Evolutionary conservation across 92 coral and sea anemone genomes (phyloP).

Genomic region (Blastomussa wellsi): DNA sequence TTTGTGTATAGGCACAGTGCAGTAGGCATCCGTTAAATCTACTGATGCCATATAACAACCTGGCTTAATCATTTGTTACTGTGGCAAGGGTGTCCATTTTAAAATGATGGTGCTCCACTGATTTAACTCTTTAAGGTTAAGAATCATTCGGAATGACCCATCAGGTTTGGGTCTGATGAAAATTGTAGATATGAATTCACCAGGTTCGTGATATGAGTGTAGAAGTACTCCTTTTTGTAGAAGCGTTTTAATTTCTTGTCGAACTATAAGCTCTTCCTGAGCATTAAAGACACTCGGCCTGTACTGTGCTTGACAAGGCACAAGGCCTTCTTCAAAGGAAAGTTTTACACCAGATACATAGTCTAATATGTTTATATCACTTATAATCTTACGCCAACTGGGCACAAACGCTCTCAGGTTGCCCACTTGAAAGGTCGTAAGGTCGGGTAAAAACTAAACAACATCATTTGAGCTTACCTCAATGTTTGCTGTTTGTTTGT

Average conservation of each 20-base stretch:
- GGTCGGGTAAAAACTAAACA: constrained; percentile 41
- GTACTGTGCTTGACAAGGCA: constrained; percentile 36
- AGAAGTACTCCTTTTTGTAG: constrained; percentile 30
- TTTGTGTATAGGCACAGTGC: no score
- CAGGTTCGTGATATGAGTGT: constrained; percentile 45
- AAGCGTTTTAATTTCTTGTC: constrained; percentile 47
- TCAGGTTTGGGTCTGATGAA: constrained; percentile 46
- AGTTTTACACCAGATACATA: constrained; percentile 48
- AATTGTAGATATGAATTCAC: constrained; percentile 14
- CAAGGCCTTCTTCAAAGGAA: constrained; percentile 35
- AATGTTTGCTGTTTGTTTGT: constrained; percentile 44
- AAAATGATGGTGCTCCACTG: constrained; percentile 50
- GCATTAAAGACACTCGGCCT: constrained; percentile 16
- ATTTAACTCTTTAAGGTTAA: constrained; percentile 43
- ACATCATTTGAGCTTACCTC: no score
- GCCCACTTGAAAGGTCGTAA: constrained; percentile 53
- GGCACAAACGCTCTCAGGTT: constrained; percentile 42
- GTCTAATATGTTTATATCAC: constrained; percentile 42
- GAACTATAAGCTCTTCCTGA: constrained; percentile 38
- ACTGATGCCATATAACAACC: constrained; percentile 51
- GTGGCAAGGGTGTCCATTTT: constrained; percentile 61
- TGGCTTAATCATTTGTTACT: constrained; percentile 37
- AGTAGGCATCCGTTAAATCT: no score
- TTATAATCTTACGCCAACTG: constrained; percentile 53
- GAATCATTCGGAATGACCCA: constrained; percentile 39